Conservation (phyloP, 2,888 invertebrate species). For the Nemapogon koenigi region DNA sequence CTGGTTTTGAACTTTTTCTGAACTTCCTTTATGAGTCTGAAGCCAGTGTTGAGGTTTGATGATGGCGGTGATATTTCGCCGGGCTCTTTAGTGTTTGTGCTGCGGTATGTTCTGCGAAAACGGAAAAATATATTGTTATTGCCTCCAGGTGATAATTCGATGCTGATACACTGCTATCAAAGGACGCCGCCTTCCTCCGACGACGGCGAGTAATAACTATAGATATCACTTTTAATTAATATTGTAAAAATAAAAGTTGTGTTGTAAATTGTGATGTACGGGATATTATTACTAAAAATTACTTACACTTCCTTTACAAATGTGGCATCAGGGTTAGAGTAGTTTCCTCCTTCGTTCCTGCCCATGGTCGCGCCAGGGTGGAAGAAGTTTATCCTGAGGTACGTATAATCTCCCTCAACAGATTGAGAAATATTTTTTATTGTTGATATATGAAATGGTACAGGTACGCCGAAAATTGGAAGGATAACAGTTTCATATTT, state of each 20-base stretch:
- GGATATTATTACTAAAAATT: too few species aligned
- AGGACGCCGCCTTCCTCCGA: too few species aligned
- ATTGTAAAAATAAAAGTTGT: too few species aligned
- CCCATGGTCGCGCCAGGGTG: constrained; percentile 98
- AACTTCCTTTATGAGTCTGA: constrained; percentile 97
- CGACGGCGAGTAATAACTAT: too few species aligned
- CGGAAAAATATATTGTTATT: too few species aligned
- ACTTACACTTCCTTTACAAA: constrained; percentile 97
- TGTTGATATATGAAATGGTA: constrained; percentile 98
- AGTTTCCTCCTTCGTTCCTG: constrained; percentile 87
- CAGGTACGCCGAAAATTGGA: constrained; percentile 94
- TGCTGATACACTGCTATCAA: too few species aligned
- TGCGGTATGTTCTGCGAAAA: constrained; percentile 84
- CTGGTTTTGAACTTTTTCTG: constrained; percentile 98
- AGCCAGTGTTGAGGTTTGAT: constrained; percentile 94
- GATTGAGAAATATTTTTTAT: constrained; percentile 99
- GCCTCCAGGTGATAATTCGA: too few species aligned
- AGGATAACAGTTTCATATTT: constrained; percentile 98
- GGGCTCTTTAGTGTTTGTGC: constrained; percentile 96
- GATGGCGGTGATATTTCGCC: constrained; percentile 95
- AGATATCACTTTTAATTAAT: too few species aligned
- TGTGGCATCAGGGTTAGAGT: constrained; percentile 94
- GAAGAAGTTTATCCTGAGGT: constrained; percentile 97
- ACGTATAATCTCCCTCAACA: constrained; percentile 98
- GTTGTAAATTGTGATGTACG: too few species aligned